Conservation (phyloP, 1,140 invertebrate genomes). For the Drosophila quadrilineata region DNA sequence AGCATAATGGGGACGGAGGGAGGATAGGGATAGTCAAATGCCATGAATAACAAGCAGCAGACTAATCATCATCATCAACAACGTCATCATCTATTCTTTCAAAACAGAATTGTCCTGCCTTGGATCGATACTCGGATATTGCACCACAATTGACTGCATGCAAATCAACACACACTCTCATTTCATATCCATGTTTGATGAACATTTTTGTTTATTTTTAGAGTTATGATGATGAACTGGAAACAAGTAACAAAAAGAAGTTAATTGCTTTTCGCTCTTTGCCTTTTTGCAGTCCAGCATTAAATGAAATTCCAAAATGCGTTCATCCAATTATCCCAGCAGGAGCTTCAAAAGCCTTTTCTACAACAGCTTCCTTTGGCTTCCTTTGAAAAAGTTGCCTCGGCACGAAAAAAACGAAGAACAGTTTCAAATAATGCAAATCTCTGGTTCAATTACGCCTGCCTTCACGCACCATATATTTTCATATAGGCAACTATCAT, state of each 20-base stretch:
- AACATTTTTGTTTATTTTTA: conserved; percentile 1
- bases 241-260: neutral
- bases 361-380: neutral
- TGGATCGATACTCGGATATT: conserved; percentile 6
- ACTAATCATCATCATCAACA: neutral
- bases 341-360: neutral
- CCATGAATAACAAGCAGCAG: conserved; percentile 60
- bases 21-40: conserved; percentile 45
- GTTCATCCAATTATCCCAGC: neutral
- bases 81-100: too few species aligned
- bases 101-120: too few species aligned
- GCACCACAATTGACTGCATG: conserved; percentile 30
- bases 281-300: neutral
- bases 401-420: too few species aligned
- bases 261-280: conserved; percentile 6
- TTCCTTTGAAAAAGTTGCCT: neutral
- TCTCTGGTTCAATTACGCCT: neutral
- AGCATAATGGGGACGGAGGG: neutral
- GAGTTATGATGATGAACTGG: neutral
- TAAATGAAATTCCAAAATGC: conserved; percentile 13
- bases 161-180: conserved; percentile 44
- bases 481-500: too few species aligned
- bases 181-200: too few species aligned
- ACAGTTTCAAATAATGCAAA: conserved; percentile 16
- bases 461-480: neutral